Evolutionary conservation across 2,113 vertebrate species (phyloP), one percentile per base, ranked within the genome.

Genomic region (Cebidichthys violaceus): DNA sequence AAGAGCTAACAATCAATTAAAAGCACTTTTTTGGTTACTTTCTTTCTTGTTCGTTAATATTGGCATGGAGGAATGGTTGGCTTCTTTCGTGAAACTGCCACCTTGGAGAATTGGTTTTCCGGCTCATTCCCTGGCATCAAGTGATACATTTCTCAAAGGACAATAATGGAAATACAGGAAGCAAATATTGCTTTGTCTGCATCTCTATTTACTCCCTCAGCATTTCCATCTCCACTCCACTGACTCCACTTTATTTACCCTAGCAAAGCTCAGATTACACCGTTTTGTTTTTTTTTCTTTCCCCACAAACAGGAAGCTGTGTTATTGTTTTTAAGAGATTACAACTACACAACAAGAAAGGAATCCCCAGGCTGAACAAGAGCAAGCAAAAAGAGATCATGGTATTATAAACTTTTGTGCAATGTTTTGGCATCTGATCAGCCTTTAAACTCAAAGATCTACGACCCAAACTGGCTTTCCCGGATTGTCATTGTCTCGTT

Each of bases 111-210:
- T 39, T 41, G 33, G 31, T 66, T 86, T 77, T 80, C 57, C 70
- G 70, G 33, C 82, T 82, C 50, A 37, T 54, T 77, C 81, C 0
- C 52, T 20, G 37, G 41, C 77, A 82, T 74, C 20, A 70, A 86
- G 41, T 55, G 65, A 86, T 54, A 47, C 75, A 29, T 88, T 78
- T 75, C 68, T 82, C 22, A 80, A 81, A 77, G 52, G 54, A 83
- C 2, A 47, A 45, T 37, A 83, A 61, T 45, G 65, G 67, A 80
- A 90, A 83, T 69, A 62, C 57, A 71, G 70, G 24, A 87, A 76
- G 74, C 24, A 82, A 90, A 89, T 85, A 86, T 84, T 88, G 83
- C 76, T 86, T 87, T 80, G 77, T 90, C 70, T 74, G 59, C 67
- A 72, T 87, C 72, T 89, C 71, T 79, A 64, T 90, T 91, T 89